Evolutionary conservation across 2,888 invertebrate genomes (phyloP).

Genomic region (Siphonodentalium dalli): DNA sequence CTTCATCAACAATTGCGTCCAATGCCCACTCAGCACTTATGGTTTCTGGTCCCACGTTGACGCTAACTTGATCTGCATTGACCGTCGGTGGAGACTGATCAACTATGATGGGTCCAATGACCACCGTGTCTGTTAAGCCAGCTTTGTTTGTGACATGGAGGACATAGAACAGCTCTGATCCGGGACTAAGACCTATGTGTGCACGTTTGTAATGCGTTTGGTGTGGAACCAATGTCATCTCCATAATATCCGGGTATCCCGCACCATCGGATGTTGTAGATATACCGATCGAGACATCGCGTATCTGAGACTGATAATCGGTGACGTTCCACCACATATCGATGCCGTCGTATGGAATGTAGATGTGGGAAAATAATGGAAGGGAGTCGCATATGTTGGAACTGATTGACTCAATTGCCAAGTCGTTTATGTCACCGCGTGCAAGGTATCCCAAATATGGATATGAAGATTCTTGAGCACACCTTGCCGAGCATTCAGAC

Average conservation of each 20-base stretch:
- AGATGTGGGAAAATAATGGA: conserved; percentile 15
- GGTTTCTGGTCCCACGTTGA: too few species aligned
- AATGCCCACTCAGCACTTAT: too few species aligned
- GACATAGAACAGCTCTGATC: conserved; percentile 24
- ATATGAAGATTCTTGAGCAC: too few species aligned
- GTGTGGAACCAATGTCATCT: conserved; percentile 21
- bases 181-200: conserved; percentile 25
- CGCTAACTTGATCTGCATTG: too few species aligned
- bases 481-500: conserved; percentile 8
- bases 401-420: too few species aligned
- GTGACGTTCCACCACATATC: conserved; percentile 24
- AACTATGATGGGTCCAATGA: conserved; percentile 30
- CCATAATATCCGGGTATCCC: conserved; percentile 26
- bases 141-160: conserved; percentile 28
- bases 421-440: too few species aligned
- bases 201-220: conserved; percentile 9
- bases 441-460: too few species aligned
- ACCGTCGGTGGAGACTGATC: conserved; percentile 34
- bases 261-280: conserved; percentile 11
- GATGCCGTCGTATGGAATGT: conserved; percentile 32
- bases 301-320: conserved; percentile 30
- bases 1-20: too few species aligned
- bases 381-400: conserved; percentile 6
- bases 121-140: conserved; percentile 8
- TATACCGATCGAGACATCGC: conserved; percentile 31